Percentiles rank a stretch among this genome's conserved stretches.
These are phyloP conservation scores for Drosophila borborema DNA, from an alignment of 2,888 invertebrate genomes.

Conservation along the genomic window DNA sequence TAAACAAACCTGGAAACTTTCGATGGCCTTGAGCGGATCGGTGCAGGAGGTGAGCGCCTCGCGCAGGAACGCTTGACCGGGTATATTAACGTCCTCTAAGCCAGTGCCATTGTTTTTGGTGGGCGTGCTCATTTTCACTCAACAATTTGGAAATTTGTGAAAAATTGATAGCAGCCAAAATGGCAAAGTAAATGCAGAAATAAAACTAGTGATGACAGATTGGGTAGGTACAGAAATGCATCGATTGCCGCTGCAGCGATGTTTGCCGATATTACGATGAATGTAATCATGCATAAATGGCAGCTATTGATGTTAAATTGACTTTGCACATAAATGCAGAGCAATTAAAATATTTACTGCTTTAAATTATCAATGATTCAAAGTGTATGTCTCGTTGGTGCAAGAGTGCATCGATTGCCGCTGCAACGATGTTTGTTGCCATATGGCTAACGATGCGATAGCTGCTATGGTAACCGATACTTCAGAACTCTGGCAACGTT, in stretches of 20 bases:
- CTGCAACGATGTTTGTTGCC: background rate
- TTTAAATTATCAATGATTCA: background rate
- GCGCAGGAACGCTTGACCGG: constrained; percentile 92
- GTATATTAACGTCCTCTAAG: constrained; percentile 94
- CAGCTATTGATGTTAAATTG: background rate
- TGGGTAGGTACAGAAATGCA: background rate
- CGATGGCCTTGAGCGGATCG: constrained; percentile 98
- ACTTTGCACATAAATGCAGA: background rate
- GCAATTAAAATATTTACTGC: too few species aligned
- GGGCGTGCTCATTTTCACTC: constrained; percentile 78
- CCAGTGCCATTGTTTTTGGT: constrained; percentile 87
- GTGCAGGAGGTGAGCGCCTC: constrained; percentile 98
- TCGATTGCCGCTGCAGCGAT: constrained; percentile 6
- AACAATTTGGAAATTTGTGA: constrained; percentile 1
- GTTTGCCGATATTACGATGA: background rate
- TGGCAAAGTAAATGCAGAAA: constrained; percentile 9
- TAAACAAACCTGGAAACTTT: constrained; percentile 90
- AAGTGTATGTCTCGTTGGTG: too few species aligned
- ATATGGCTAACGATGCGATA: background rate
- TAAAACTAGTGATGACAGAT: constrained; percentile 11
- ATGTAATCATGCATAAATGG: background rate
- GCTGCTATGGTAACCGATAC: background rate
- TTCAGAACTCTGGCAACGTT: constrained; percentile 28
- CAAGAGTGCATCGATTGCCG: background rate
- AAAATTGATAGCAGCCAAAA: constrained; percentile 9